These are phyloP conservation scores for Colletes collaris DNA, from an alignment of 2,888 invertebrate species.

Conservation along the genomic window DNA sequence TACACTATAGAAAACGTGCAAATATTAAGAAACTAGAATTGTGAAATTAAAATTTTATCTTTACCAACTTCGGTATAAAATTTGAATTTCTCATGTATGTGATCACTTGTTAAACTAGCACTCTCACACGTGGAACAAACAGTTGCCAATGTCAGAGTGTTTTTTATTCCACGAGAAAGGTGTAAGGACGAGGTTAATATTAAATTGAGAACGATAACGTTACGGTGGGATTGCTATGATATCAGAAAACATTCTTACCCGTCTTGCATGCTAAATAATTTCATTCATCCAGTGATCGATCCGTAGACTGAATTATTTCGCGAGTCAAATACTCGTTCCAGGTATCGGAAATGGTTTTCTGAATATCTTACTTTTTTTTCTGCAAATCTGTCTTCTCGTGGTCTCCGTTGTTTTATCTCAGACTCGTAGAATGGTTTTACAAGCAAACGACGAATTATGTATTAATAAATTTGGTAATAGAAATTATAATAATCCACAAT, in stretches of 20 bases:
- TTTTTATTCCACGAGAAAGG: constrained; percentile 1
- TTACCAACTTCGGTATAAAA: no score
- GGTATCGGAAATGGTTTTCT: not conserved
- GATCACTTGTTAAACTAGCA: no score
- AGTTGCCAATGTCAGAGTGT: not conserved
- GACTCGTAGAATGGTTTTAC: not conserved
- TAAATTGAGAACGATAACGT: constrained; percentile 21
- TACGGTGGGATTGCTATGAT: constrained; percentile 22
- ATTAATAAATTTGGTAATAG: no score
- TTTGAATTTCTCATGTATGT: no score
- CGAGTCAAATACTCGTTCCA: constrained; percentile 1
- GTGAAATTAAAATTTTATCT: no score
- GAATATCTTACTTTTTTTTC: not conserved
- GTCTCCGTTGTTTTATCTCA: not conserved
- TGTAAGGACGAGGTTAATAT: constrained; percentile 11
- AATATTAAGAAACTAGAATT: no score
- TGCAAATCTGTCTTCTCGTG: not conserved
- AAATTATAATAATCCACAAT: no score
- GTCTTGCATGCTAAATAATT: constrained; percentile 24
- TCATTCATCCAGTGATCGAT: constrained; percentile 21
- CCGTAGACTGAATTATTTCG: constrained; percentile 2
- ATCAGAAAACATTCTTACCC: constrained; percentile 29
- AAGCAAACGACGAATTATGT: not conserved
- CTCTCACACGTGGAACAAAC: not conserved
- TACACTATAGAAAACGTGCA: no score